phyloP scores from a whole-genome alignment of 2,113 vertebrate genomes.

The Speoplatyrhinus poulsoni region DNA sequence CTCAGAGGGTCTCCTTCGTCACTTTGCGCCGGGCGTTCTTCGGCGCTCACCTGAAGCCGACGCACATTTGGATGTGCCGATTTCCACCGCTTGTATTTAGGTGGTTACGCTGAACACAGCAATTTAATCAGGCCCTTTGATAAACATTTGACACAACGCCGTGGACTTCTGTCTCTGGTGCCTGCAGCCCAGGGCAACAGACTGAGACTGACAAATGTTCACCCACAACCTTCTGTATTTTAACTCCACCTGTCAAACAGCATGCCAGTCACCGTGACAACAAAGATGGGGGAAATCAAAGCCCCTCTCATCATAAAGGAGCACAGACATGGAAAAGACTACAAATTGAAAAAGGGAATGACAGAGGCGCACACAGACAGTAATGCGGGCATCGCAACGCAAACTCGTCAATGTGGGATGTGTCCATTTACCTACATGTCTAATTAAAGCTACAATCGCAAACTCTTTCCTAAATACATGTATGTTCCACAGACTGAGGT shows the following conservation, averaged over 20 bases:
- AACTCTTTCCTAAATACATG: too few species aligned
- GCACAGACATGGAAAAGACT: constrained; percentile 48
- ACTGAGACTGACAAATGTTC: constrained; percentile 72
- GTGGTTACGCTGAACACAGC: constrained; percentile 67
- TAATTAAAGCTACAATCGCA: too few species aligned
- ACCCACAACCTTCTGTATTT: constrained; percentile 74
- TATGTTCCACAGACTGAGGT: too few species aligned
- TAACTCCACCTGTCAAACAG: constrained; percentile 75
- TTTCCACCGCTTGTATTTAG: constrained; percentile 40
- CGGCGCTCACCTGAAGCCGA: not conserved
- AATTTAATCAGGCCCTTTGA: constrained; percentile 81
- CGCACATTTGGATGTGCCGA: constrained; percentile 30
- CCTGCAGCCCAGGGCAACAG: constrained; percentile 78
- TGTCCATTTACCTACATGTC: too few species aligned
- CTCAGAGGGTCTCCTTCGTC: constrained; percentile 59
- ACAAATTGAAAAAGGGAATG: constrained; percentile 48
- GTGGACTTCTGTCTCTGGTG: constrained; percentile 73
- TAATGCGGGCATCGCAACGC: not conserved
- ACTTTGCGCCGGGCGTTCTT: constrained; percentile 2
- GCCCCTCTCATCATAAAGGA: constrained; percentile 70
- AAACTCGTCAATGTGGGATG: too few species aligned
- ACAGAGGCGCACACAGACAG: not conserved
- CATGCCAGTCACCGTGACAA: constrained; percentile 76
- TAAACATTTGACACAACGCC: constrained; percentile 80
- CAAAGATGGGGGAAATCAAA: constrained; percentile 76